Evolutionary conservation across 2,888 invertebrate species (phyloP), one percentile per base, ranked within the genome.

Genomic region (Sympetrum striolatum): DNA sequence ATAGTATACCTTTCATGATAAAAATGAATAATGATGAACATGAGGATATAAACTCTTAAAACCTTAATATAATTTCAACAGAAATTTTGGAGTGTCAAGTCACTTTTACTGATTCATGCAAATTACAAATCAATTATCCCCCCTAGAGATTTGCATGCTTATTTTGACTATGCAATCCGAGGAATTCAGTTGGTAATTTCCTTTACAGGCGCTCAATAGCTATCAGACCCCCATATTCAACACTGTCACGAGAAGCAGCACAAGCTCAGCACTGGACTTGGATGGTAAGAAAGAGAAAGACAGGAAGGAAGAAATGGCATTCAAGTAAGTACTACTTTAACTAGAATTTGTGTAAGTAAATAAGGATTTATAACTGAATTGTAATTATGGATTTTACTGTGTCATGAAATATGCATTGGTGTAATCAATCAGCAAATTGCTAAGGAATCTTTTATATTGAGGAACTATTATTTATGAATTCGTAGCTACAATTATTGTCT

Each of bases 231-330:
- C 90, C 91, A 91, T 92, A 39, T 90, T 90, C 60, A 86, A 86
- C 91, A 96, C 96, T 0, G 97, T 97, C 82, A 96, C 97, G 37
- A 95, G 97, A 92, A 97, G 97, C 94, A 97, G 96, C 93, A 97
- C 97, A 80, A 97, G 97, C 93, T 97, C 97, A 0, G 97, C 97
- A 14, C 93, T 97, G 92, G 95, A 96, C 92, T 96, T 96, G 92
- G 90, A 91, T 82, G 96, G 96, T 92, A 95, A 95, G 81, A 95
- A 96, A 90, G 96, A 96, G 93, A 92, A 92, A 53, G 92, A 92
- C 15, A 94, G 95, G 93, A 96, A 96, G 93, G 97, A 97, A 92
- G 97, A 97, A 93, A 94, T 97, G 92, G 96, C 97, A 90, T 96
- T 97, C 93, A 97, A 97, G 97, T 97, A 93, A 95, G 96, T 94